Conservation (phyloP, 2,888 invertebrate species). For the Dysmachus trigonus region DNA sequence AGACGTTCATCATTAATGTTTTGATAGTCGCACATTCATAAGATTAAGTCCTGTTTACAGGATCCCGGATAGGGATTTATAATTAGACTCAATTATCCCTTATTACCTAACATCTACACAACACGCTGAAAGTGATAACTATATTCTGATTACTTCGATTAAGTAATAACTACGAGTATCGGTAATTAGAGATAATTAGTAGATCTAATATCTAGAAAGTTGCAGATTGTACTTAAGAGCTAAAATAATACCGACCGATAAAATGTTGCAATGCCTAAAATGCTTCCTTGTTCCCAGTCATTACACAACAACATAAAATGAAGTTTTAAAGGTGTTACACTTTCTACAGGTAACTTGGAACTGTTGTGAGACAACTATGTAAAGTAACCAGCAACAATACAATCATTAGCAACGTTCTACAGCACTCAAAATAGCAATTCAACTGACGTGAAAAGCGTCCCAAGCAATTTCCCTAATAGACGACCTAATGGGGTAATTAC, state of each 20-base stretch:
- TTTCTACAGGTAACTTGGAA: not conserved
- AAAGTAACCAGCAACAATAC: not conserved
- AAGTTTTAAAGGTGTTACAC: not conserved
- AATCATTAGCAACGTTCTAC: not conserved
- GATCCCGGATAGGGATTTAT: not conserved
- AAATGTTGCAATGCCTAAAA: not conserved
- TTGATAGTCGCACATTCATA: too few relatives aligned
- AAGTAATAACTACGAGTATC: not conserved
- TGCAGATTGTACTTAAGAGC: not conserved
- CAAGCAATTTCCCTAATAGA: not conserved
- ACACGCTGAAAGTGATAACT: not conserved
- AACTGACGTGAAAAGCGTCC: not conserved
- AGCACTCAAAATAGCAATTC: not conserved
- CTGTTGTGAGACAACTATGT: not conserved
- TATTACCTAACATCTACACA: not conserved
- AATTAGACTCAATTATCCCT: too few relatives aligned
- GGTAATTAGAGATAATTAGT: not conserved
- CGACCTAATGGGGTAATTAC: not conserved
- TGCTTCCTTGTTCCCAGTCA: not conserved
- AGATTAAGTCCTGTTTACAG: not conserved
- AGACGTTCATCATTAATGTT: not conserved
- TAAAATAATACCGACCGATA: not conserved
- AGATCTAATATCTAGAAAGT: not conserved
- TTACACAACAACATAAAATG: not conserved
- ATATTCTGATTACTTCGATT: not conserved